These are phyloP conservation scores for Pogonognathellus flavescens DNA, from an alignment of 1,140 invertebrate genomes.

Conservation along the genomic window DNA sequence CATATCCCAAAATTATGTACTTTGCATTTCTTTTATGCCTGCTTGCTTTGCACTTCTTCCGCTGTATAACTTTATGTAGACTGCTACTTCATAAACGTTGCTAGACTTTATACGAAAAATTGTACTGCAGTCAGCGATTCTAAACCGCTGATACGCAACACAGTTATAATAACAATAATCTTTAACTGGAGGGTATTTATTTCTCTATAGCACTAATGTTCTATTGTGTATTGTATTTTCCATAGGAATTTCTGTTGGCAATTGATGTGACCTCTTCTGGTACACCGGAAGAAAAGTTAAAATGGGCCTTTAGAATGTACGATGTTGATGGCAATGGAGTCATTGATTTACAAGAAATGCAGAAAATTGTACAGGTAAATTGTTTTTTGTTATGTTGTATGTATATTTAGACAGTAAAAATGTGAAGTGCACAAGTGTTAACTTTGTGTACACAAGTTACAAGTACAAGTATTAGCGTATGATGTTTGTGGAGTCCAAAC, in stretches of 20 bases:
- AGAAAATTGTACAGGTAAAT: slow-evolving; percentile 89
- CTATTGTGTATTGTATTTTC: slow-evolving; percentile 1
- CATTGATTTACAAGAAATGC: slow-evolving; percentile 97
- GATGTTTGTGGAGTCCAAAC: too few relatives aligned
- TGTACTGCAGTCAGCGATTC: not conserved
- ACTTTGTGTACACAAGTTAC: too few relatives aligned
- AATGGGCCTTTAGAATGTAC: slow-evolving; percentile 99
- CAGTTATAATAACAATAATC: not conserved
- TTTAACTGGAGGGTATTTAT: not conserved
- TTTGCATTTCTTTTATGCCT: slow-evolving; percentile 24
- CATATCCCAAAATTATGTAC: slow-evolving; percentile 20
- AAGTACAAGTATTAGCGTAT: too few relatives aligned
- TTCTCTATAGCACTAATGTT: not conserved
- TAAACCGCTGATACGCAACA: not conserved
- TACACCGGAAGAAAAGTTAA: slow-evolving; percentile 97
- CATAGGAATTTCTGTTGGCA: slow-evolving; percentile 95
- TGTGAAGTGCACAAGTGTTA: too few relatives aligned
- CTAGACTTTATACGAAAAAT: not conserved
- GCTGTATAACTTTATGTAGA: slow-evolving; percentile 3
- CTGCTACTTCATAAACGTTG: not conserved
- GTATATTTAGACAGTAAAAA: too few relatives aligned
- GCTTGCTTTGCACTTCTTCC: slow-evolving; percentile 12
- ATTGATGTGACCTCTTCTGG: slow-evolving; percentile 98
- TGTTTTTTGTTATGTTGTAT: too few relatives aligned
- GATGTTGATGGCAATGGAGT: slow-evolving; percentile 99